Evolutionary conservation across 2,888 invertebrate species (phyloP).

Genomic region (Drosophila imparisetae): DNA sequence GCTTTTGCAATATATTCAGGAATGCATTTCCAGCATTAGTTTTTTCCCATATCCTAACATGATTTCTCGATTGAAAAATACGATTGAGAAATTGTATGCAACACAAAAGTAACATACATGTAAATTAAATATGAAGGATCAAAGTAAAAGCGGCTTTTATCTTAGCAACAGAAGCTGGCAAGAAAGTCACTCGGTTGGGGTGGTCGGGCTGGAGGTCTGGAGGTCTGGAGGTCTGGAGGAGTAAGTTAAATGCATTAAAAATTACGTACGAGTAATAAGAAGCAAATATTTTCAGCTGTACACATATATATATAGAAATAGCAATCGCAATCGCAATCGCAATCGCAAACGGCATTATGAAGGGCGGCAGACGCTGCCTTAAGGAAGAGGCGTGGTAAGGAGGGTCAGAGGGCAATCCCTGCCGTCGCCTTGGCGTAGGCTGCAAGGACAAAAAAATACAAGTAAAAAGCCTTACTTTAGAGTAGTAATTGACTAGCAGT

Average conservation of each 20-base stretch:
- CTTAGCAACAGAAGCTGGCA: constrained; percentile 31
- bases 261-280: constrained; percentile 50
- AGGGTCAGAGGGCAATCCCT: constrained; percentile 21
- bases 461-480: neutral
- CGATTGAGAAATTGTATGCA: neutral
- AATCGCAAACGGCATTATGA: constrained; percentile 50
- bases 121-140: constrained; percentile 22
- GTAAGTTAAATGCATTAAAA: constrained; percentile 58
- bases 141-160: constrained; percentile 43
- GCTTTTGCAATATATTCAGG: neutral
- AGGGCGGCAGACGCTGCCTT: constrained; percentile 25
- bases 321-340: constrained; percentile 34
- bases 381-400: neutral
- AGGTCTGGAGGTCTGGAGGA: neutral
- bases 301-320: constrained; percentile 40
- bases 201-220: neutral
- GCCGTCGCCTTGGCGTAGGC: constrained; percentile 32
- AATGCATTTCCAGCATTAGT: neutral
- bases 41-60: neutral
- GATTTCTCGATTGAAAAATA: neutral
- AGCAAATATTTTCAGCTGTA: constrained; percentile 18
- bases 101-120: constrained; percentile 17
- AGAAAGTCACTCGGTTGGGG: constrained; percentile 2
- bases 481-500: neutral
- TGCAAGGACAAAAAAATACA: constrained; percentile 20